Evolutionary conservation across 2,888 invertebrate species (phyloP), one percentile per base, ranked within the genome.

Genomic region (Lepeophtheirus nordmannii): DNA sequence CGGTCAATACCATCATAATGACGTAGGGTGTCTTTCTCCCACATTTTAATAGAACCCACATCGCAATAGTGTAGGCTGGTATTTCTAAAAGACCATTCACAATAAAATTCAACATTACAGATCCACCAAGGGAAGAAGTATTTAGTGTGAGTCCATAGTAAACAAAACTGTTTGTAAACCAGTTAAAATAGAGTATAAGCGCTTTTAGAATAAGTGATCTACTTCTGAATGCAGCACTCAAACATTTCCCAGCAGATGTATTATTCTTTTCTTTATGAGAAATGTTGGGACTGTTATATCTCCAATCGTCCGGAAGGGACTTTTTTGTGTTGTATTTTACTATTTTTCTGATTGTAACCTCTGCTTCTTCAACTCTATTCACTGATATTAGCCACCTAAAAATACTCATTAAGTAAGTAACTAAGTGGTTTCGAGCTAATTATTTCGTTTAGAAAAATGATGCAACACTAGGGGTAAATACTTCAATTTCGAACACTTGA

Each of bases 61-160:
- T 30, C 3, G 37, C 39, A 22, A 60, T 7, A 10, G 39, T 3
- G 60, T 60, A 60, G 1, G 60, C 60, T 60, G 60, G 60, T 17
- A 60, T 60, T 38, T 60, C 60, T 17, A 60, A 38, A 22, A 38
- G 37, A 7, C 60, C 60, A 22, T 30, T 60, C 1, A 60, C 10
- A 1, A 60, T 23, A 56, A 64, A 64, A 56, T 56, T 64, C 11
- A 64, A 14, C 41, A 56, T 41, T 14, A 64, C 57, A 11, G 39
- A 20, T 10, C 64, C 64, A 12, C 64, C 64, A n/a, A 64, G 30
- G 56, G 39, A 22, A 10, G 14, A 23, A 8, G 30, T 56, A 22
- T 64, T 64, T 9, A 64, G 38, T 23, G 64, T 64, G 41, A 64
- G 56, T 9, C 64, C 64, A 53, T 56, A 64, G 37, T 64, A 64